Conservation (phyloP, 2,888 invertebrate species). For the Pilophorus perplexus region DNA sequence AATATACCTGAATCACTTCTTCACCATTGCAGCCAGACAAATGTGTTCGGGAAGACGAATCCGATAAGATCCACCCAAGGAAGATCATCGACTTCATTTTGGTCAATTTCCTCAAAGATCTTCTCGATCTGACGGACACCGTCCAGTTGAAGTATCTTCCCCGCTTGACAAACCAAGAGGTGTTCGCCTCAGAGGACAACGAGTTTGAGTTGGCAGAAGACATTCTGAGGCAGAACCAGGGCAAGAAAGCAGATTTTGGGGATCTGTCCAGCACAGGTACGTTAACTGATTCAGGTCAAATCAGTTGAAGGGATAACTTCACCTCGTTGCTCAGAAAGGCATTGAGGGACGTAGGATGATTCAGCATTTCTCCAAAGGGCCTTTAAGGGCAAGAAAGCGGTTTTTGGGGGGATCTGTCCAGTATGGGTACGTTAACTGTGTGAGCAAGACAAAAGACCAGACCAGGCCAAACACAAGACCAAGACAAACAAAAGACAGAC, state of each 20-base stretch:
- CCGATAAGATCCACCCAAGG: constrained; percentile 33
- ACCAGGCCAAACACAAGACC: no score
- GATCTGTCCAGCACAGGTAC: constrained; percentile 29
- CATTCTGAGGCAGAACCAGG: constrained; percentile 17
- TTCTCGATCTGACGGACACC: constrained; percentile 15
- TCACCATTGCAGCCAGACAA: constrained; percentile 22
- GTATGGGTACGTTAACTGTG: no score
- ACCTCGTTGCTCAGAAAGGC: no score
- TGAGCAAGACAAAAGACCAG: no score
- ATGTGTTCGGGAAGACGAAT: constrained; percentile 26
- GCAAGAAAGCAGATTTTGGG: constrained; percentile 1
- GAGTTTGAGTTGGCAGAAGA: constrained; percentile 33
- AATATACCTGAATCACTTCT: no score
- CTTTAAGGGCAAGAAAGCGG: no score
- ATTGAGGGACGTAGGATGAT: no score
- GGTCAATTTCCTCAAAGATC: constrained; percentile 17
- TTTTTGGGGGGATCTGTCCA: no score
- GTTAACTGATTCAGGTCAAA: no score
- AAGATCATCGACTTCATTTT: constrained; percentile 33
- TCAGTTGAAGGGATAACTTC: no score
- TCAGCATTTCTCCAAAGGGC: no score
- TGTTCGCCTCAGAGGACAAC: constrained; percentile 25
- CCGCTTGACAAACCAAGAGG: constrained; percentile 9
- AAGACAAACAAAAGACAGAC: no score
- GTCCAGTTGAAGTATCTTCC: constrained; percentile 20